These are phyloP conservation scores for Carabus problematicus DNA, from an alignment of 2,888 invertebrate genomes.

Conservation along the genomic window DNA sequence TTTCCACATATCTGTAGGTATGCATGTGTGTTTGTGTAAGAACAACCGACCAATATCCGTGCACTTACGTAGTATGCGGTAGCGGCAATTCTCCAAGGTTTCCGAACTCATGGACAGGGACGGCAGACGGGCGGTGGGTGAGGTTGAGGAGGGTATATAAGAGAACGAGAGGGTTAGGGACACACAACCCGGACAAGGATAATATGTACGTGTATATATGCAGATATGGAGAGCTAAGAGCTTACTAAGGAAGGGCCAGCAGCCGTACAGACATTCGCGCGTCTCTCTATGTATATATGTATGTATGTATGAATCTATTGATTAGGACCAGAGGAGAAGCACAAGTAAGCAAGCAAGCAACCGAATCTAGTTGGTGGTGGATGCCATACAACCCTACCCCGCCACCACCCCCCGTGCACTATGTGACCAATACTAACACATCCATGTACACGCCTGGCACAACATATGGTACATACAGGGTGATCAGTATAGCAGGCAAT, in stretches of 20 bases:
- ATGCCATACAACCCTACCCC: neutral
- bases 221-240: conserved; percentile 43
- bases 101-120: conserved; percentile 46
- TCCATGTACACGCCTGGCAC: neutral
- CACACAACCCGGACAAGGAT: conserved; percentile 34
- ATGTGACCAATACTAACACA: conserved; percentile 15
- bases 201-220: conserved; percentile 43
- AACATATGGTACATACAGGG: neutral
- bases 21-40: too few relatives aligned
- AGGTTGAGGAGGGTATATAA: conserved; percentile 50
- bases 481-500: too few relatives aligned
- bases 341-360: conserved; percentile 19
- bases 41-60: too few relatives aligned
- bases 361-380: conserved; percentile 9
- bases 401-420: neutral
- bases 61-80: conserved; percentile 13
- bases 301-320: conserved; percentile 41
- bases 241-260: conserved; percentile 37
- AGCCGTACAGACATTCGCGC: neutral
- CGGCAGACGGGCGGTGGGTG: conserved; percentile 42
- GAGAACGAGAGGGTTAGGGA: conserved; percentile 47
- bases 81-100: conserved; percentile 15
- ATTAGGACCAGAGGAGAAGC: conserved; percentile 25
- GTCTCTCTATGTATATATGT: neutral
- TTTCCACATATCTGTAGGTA: too few relatives aligned